These are phyloP conservation scores for Enteromius thamalakanensis DNA, from an alignment of 2,797 vertebrate genomes.

Conservation along the genomic window DNA sequence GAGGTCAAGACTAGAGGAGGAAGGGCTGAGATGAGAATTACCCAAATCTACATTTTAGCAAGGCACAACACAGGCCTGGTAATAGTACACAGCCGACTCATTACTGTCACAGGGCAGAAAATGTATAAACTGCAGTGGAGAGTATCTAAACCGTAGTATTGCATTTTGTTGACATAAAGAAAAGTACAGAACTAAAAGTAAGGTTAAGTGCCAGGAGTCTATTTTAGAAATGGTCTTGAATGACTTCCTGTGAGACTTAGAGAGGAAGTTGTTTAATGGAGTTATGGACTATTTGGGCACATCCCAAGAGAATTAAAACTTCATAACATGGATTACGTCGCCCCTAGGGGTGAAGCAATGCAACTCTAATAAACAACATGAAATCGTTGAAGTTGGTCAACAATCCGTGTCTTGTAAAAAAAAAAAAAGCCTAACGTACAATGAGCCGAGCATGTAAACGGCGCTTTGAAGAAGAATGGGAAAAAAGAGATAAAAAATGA, in stretches of 20 bases:
- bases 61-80: neutral
- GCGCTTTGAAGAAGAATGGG: neutral
- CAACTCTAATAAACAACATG: constrained; percentile 61
- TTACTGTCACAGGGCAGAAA: neutral
- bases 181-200: neutral
- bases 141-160: neutral
- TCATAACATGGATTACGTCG: constrained; percentile 67
- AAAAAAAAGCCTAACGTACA: neutral
- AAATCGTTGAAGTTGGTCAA: neutral
- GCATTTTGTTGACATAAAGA: constrained; percentile 22
- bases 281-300: constrained; percentile 15
- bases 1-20: constrained; percentile 37
- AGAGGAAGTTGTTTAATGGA: constrained; percentile 41
- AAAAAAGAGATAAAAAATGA: neutral
- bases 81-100: neutral
- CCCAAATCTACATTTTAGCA: constrained; percentile 8
- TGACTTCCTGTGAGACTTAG: constrained; percentile 35
- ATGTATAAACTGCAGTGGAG: neutral
- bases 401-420: neutral
- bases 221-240: constrained; percentile 33
- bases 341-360: constrained; percentile 71
- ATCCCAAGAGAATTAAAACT: constrained; percentile 27
- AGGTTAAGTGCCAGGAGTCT: constrained; percentile 11
- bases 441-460: neutral
- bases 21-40: neutral